Evolutionary conservation across 53 echinoderm and acorn worm species (phyloP), one percentile per base, ranked within the genome.

Genomic region (Henricia sp.): DNA sequence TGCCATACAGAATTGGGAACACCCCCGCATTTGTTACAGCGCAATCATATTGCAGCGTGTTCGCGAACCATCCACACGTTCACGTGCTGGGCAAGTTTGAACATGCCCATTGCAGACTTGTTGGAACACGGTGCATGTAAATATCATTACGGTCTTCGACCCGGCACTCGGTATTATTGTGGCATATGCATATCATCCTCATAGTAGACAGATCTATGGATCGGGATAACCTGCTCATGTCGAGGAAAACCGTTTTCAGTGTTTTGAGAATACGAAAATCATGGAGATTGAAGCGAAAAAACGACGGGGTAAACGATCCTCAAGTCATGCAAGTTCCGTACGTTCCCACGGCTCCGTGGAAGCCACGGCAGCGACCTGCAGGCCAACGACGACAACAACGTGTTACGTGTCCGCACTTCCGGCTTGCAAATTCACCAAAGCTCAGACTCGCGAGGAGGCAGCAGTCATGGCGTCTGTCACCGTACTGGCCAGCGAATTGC

Each of bases 381-480:
- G 70, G 42, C 70, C 70, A 27, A 70, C 70, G 27, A 70, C 41
- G 9, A 68, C 60, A 46, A 48, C 80, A 46, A 80, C 77, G 51
- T n/a, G n/a, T n/a, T n/a, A n/a, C n/a, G n/a, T n/a, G n/a, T n/a
- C n/a, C 29, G 50, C 80, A 80, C 44, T 64, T 4, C 34, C 64
- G n/a, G 46, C 53, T n/a, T 50, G 67, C 37, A 65, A 74, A 17
- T 63, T 74, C 37, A 63, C 73, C 30, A 85, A 74, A 46, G 76
- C 64, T 25, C 71, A 55, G 43, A 46, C 72, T 36, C 67, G 57
- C 10, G 64, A 73, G 55, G 72, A 54, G 65, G 75, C 69, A 17
- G 86, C 90, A 35, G 57, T 88, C 16, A 94, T 91, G 88, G 94
- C 89, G 28, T n/a, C n/a, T n/a, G n/a, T n/a, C n/a, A 91, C 85